Evolutionary conservation across 2,797 vertebrate genomes (phyloP).

Genomic region (Holocentrus rufus): DNA sequence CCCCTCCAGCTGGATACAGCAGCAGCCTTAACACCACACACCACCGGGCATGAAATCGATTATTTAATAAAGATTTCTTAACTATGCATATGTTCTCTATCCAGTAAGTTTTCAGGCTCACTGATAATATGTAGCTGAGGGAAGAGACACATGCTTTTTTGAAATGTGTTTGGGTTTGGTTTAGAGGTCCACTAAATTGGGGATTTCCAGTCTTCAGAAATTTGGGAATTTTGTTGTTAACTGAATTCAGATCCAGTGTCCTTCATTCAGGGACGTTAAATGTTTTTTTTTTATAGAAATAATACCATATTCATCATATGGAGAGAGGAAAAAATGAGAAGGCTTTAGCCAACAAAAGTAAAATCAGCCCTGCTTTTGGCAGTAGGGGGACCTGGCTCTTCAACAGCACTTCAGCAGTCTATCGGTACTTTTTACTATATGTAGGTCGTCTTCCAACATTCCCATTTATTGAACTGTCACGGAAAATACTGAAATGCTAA

Average conservation of each 20-base stretch:
- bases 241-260: background rate
- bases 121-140: slow-evolving; percentile 33
- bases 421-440: too few species aligned
- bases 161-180: slow-evolving; percentile 42
- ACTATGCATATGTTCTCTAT: slow-evolving; percentile 44
- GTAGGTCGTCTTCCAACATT: slow-evolving; percentile 35
- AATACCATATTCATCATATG: slow-evolving; percentile 43
- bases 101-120: slow-evolving; percentile 19
- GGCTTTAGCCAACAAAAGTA: slow-evolving; percentile 39
- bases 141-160: slow-evolving; percentile 25
- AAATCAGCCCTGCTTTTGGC: slow-evolving; percentile 27
- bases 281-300: slow-evolving; percentile 11
- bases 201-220: slow-evolving; percentile 54
- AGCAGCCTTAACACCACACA: slow-evolving; percentile 57
- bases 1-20: slow-evolving; percentile 68
- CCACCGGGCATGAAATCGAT: slow-evolving; percentile 68
- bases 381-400: slow-evolving; percentile 13
- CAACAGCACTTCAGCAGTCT: too few species aligned
- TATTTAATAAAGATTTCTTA: slow-evolving; percentile 66
- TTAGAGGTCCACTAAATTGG: slow-evolving; percentile 41
- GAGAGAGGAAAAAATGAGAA: slow-evolving; percentile 28
- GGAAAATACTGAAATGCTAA: slow-evolving; percentile 26
- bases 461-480: slow-evolving; percentile 38
- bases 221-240: slow-evolving; percentile 22
- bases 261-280: slow-evolving; percentile 19